These are phyloP conservation scores for Seladonia tumulorum DNA, from an alignment of 2,888 invertebrate genomes.

Conservation along the genomic window DNA sequence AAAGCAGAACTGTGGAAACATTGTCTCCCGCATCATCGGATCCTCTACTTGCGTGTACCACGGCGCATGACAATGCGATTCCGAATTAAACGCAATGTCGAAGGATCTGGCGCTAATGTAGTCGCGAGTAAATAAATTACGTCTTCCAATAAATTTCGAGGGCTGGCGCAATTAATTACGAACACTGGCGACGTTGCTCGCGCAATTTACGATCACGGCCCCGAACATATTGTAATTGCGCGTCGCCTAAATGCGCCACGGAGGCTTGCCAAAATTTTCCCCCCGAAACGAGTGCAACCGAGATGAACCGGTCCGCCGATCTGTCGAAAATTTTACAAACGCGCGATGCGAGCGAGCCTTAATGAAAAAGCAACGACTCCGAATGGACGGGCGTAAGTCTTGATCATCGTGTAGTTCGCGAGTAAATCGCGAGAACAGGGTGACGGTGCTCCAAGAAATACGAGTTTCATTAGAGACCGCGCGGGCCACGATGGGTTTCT, in stretches of 20 bases:
- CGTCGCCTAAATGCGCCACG: conserved; percentile 23
- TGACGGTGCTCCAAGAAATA: conserved; percentile 14
- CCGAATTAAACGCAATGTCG: not conserved
- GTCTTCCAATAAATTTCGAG: conserved; percentile 59
- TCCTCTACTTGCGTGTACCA: not conserved
- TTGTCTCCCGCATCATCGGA: not conserved
- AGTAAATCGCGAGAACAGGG: conserved; percentile 2
- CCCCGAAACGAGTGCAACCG: not conserved
- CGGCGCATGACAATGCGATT: not conserved
- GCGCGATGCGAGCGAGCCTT: not conserved
- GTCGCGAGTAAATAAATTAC: conserved; percentile 60
- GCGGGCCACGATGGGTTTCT: not conserved
- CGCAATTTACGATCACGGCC: conserved; percentile 56
- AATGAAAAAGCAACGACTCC: conserved; percentile 26
- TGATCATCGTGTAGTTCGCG: not conserved
- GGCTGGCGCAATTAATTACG: conserved; percentile 62
- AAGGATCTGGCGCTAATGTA: conserved; percentile 45
- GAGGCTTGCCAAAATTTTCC: conserved; percentile 56
- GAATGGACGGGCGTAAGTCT: conserved; percentile 28
- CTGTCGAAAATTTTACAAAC: conserved; percentile 6
- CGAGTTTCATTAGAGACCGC: conserved; percentile 27
- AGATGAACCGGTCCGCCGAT: not conserved
- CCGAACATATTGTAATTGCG: conserved; percentile 57
- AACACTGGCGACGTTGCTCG: conserved; percentile 30
- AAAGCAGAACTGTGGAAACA: not conserved